A percentile compares a stretch with the other conserved stretches of the same genome.
These are phyloP conservation scores for Regulus satrapa DNA, from an alignment of 2,113 vertebrate species.

Conservation along the genomic window DNA sequence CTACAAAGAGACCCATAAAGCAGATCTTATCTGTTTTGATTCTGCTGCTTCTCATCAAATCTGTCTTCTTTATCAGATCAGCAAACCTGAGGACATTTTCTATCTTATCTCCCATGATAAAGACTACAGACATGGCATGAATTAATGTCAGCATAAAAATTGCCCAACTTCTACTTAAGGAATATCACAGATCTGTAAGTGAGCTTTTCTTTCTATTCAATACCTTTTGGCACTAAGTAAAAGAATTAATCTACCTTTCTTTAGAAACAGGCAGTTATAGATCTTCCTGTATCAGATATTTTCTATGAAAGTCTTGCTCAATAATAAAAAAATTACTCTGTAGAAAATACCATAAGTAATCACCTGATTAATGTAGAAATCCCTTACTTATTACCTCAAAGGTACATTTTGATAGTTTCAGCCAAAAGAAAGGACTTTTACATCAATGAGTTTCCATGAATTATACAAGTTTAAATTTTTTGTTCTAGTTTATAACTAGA, in stretches of 20 bases:
- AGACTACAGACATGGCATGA: neutral
- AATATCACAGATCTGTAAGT: neutral
- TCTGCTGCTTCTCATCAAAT: conserved; percentile 23
- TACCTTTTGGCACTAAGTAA: neutral
- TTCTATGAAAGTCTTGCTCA: neutral
- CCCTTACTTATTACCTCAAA: neutral
- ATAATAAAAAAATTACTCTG: neutral
- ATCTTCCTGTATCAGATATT: neutral
- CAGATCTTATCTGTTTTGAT: conserved; percentile 32
- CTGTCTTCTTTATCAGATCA: neutral
- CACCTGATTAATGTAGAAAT: neutral
- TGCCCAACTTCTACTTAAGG: neutral
- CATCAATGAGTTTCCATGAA: neutral
- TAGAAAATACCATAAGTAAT: neutral
- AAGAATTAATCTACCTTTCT: neutral
- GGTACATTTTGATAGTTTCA: neutral
- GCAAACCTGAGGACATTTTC: conserved; percentile 5
- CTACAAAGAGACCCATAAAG: neutral
- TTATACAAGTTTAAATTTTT: neutral
- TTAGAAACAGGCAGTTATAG: neutral
- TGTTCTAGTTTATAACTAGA: neutral
- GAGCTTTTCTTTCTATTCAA: rapidly evolving
- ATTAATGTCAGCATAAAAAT: neutral
- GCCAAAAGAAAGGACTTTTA: neutral
- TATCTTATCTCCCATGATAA: conserved; percentile 8